Evolutionary conservation across 2,797 vertebrate genomes (phyloP).

Genomic region (Eidolon dupreanum): DNA sequence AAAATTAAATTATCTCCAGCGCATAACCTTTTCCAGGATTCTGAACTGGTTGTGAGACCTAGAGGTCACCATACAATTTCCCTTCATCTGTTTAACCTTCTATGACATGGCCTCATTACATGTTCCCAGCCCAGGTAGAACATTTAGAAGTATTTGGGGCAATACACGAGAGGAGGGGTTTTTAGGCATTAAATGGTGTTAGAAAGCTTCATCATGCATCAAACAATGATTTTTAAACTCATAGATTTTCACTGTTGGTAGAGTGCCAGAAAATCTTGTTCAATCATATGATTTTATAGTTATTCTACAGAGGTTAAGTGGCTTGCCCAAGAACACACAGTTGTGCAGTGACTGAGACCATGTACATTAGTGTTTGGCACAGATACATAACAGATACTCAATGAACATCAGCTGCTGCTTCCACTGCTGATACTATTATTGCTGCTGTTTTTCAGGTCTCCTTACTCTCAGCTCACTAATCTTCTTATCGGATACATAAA

Average conservation of each 20-base stretch:
- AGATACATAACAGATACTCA: not conserved
- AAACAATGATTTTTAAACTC: not conserved
- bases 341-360: not conserved
- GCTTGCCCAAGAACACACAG: not conserved
- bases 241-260: not conserved
- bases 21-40: not conserved
- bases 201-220: not conserved
- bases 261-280: not conserved
- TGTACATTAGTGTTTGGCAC: fast-evolving
- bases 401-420: not conserved
- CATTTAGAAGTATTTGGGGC: not conserved
- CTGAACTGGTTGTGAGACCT: not conserved
- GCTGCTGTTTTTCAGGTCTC: not conserved
- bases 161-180: not conserved
- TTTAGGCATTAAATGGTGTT: not conserved
- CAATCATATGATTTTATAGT: not conserved
- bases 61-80: not conserved
- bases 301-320: not conserved
- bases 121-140: not conserved
- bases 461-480: not conserved
- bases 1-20: slow-evolving; percentile 11
- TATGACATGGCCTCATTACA: not conserved
- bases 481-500: not conserved
- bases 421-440: not conserved
- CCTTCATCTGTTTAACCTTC: not conserved